These are phyloP conservation scores for Drosophila incognita DNA, from an alignment of 2,888 invertebrate species.

Conservation along the genomic window DNA sequence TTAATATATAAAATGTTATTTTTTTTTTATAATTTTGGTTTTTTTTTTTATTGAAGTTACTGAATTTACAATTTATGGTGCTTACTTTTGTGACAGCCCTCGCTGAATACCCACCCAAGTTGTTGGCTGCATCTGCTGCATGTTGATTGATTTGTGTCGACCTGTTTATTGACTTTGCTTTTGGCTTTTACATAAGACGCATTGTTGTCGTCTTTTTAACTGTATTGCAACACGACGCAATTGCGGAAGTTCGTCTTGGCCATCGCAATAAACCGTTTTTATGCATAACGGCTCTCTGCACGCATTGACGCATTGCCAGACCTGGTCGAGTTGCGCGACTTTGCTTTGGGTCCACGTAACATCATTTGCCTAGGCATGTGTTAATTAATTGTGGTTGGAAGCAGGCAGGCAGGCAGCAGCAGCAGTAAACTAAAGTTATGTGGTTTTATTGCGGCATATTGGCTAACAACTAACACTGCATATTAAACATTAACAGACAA, in stretches of 20 bases:
- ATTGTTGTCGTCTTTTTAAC: conserved; percentile 23
- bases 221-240: conserved; percentile 65
- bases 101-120: conserved; percentile 47
- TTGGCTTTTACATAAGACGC: conserved; percentile 64
- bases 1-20: not conserved
- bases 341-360: conserved; percentile 58
- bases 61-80: not conserved
- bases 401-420: not conserved
- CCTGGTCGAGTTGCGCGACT: not conserved
- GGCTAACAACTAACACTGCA: conserved; percentile 41
- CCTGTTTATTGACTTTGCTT: conserved; percentile 58
- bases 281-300: conserved; percentile 72
- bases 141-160: conserved; percentile 70
- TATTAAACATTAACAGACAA: conserved; percentile 6
- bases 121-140: conserved; percentile 57
- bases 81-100: conserved; percentile 13
- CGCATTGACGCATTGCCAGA: conserved; percentile 43
- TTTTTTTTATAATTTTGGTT: not conserved
- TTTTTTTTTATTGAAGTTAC: not conserved
- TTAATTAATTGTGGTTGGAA: conserved; percentile 58
- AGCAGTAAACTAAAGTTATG: conserved; percentile 35
- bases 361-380: conserved; percentile 58
- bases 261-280: conserved; percentile 73
- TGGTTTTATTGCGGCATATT: conserved; percentile 56
- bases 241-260: conserved; percentile 70